Base-by-base conservation (phyloP, 2,797 vertebrate genomes). In the Carduelis carduelis region DNA sequence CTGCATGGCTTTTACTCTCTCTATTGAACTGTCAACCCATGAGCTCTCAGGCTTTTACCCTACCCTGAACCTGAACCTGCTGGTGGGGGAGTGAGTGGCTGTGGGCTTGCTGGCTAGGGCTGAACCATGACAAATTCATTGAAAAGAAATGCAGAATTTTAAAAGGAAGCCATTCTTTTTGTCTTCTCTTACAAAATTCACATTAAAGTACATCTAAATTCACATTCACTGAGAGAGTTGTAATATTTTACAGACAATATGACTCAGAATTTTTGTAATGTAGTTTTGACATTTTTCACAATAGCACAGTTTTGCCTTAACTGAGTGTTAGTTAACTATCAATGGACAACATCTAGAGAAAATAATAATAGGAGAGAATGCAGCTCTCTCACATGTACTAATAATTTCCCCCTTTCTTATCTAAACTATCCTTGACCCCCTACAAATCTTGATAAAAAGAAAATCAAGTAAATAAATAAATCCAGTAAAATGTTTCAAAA, bases 361-460 rank as follows among this genome's bases (percentile, higher is more conserved):
- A 83, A 35, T 3, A 19, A 39, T 37, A 47, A 50, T 26, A 19
- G 20, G 11, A 50, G 18, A 66, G 8, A 70, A 66, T 8, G 55
- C 4, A 68, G 3, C 19, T 71, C 19, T 32, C 64, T 28, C 15
- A 57, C 2, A 3, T 44, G 14, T 14, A 11, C 1, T 7, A 60
- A 34, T 16, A 85, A 55, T 5, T 37, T 3, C 5, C 3, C 7
- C 3, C 5, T 68, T 70, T 50, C 20, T 47, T 41, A 7, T 23
- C 28, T 59, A 27, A 6, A 3, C 1, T 27, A 18, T 39, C 16
- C 43, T 11, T 3, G 5, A 6, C 0, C 2, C 5, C 4, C 17
- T 61, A 34, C 12, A 69, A 79, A 47, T 30, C 14, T 21, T 46
- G 43, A 61, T 11, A 39, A 79, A 70, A 85, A 79, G 6, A 7